phyloP scores from a whole-genome alignment of 1,140 invertebrate species.

The Caenorhabditis latens region DNA sequence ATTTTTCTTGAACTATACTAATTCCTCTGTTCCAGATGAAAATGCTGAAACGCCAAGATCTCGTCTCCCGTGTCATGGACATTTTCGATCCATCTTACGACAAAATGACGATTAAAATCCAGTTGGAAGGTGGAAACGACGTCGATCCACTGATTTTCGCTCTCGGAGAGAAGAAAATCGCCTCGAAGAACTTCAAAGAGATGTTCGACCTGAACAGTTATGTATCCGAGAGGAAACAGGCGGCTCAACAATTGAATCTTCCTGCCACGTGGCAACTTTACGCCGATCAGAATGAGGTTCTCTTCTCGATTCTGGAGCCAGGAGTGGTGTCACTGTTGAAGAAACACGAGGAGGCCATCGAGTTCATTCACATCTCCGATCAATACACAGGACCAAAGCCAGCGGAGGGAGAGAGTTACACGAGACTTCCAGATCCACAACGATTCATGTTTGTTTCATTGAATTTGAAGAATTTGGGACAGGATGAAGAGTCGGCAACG shows the following conservation, averaged over 20 bases:
- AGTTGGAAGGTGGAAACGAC: constrained; percentile 81
- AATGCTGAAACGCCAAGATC: constrained; percentile 85
- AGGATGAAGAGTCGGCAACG: constrained; percentile 56
- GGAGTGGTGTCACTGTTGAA: constrained; percentile 77
- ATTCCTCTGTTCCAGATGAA: constrained; percentile 59
- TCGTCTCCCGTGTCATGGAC: constrained; percentile 88
- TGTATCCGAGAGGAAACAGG: constrained; percentile 89
- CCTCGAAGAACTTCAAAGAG: constrained; percentile 86
- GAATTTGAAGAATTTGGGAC: constrained; percentile 79
- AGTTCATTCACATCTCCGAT: constrained; percentile 97
- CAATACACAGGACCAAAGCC: constrained; percentile 87
- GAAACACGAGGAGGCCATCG: constrained; percentile 88
- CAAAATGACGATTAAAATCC: constrained; percentile 83
- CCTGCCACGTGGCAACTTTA: constrained; percentile 79
- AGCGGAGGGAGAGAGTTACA: constrained; percentile 83
- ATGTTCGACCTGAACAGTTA: constrained; percentile 92
- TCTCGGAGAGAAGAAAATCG: constrained; percentile 89
- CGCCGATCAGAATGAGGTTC: constrained; percentile 53
- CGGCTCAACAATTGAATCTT: constrained; percentile 86
- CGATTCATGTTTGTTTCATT: constrained; percentile 88
- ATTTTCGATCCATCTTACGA: constrained; percentile 88
- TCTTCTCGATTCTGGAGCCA: constrained; percentile 50
- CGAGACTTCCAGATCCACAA: constrained; percentile 84
- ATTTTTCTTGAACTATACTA: neutral
- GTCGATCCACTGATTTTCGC: constrained; percentile 94